Percentiles rank a stretch among this genome's conserved stretches.
These are phyloP conservation scores for Drosophila bocqueti DNA, from an alignment of 1,140 invertebrate species.

Conservation along the genomic window DNA sequence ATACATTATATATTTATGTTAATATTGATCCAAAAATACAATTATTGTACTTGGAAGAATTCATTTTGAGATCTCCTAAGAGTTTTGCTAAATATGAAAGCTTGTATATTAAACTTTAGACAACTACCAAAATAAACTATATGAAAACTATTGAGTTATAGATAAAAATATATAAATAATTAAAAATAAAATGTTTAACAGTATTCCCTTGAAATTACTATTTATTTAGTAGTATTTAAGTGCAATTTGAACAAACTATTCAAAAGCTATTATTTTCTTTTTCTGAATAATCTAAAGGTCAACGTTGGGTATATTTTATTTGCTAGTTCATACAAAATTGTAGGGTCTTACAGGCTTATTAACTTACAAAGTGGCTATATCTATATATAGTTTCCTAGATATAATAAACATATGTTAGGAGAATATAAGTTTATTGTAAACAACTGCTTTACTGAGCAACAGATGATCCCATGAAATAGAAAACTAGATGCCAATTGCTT, in stretches of 20 bases:
- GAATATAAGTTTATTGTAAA: not conserved
- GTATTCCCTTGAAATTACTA: not conserved
- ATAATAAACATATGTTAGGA: not conserved
- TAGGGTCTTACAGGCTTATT: not conserved
- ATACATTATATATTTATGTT: too few species aligned
- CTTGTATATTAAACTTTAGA: not conserved
- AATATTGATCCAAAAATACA: not conserved
- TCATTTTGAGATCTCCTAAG: not conserved
- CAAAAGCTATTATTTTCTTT: not conserved
- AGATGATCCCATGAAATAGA: not conserved
- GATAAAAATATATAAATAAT: not conserved
- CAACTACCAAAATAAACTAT: not conserved
- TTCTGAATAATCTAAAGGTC: not conserved
- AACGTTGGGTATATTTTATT: not conserved
- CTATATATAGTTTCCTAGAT: not conserved
- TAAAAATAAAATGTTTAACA: not conserved
- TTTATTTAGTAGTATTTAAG: not conserved
- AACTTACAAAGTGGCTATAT: not conserved
- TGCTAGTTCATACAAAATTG: too few species aligned
- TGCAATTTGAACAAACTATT: not conserved
- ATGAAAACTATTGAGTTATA: not conserved
- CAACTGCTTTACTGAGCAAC: too few species aligned
- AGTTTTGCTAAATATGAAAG: not conserved
- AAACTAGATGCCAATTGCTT: conserved; percentile 6
- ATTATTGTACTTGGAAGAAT: not conserved